Evolutionary conservation across 2,113 vertebrate species (phyloP).

Genomic region (Nipponia nippon): DNA sequence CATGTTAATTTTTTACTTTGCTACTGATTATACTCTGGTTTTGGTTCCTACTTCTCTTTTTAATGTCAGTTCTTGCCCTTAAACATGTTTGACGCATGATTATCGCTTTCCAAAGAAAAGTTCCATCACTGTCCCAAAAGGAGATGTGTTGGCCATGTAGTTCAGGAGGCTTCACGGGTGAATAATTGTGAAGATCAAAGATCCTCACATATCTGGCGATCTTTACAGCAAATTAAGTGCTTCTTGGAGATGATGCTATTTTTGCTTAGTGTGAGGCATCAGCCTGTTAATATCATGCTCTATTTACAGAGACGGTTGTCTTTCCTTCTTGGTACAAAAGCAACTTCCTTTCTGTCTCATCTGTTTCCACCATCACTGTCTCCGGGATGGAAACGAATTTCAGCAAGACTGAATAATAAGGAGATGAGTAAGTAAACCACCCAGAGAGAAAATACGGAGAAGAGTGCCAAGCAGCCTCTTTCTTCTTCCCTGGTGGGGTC

Average conservation of each 20-base stretch:
- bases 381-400: neutral
- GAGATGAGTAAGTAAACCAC: neutral
- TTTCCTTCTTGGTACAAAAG: slow-evolving; percentile 21
- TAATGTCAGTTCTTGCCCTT: neutral
- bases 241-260: slow-evolving; percentile 23
- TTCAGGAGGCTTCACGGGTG: neutral
- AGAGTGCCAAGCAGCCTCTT: neutral
- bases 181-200: neutral
- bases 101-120: neutral
- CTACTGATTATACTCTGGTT: neutral
- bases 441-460: neutral
- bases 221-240: neutral
- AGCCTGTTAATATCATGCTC: neutral
- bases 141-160: neutral
- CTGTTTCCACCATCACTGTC: neutral
- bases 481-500: neutral
- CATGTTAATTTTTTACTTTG: neutral
- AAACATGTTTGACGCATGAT: neutral
- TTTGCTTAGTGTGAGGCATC: neutral
- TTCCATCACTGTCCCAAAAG: neutral
- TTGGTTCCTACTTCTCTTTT: neutral
- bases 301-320: neutral
- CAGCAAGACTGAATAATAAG: neutral
- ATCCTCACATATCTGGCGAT: neutral
- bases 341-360: slow-evolving; percentile 41